These are phyloP conservation scores for Cataglyphis hispanica DNA, from an alignment of 1,140 invertebrate genomes.

Conservation along the genomic window DNA sequence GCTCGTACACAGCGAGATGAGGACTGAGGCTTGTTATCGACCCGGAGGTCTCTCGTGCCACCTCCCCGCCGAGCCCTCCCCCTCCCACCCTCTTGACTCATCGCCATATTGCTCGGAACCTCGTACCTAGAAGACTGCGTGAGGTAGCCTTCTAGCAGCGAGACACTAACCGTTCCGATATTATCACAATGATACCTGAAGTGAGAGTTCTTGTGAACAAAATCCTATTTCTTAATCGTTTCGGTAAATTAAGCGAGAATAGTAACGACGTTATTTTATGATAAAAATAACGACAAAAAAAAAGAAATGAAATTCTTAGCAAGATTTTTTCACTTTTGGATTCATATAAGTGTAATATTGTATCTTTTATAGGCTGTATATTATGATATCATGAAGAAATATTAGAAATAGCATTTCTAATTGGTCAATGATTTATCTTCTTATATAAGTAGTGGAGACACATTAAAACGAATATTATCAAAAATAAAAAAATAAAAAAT, in stretches of 20 bases:
- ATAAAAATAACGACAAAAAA: neutral
- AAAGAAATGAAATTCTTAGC: neutral
- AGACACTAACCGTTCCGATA: neutral
- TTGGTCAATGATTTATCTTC: neutral
- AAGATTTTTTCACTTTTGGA: neutral
- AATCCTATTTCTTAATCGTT: neutral
- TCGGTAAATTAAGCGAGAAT: neutral
- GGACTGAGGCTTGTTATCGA: slow-evolving; percentile 83
- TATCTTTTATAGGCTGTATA: neutral
- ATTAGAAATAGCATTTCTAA: neutral
- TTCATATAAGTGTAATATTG: neutral
- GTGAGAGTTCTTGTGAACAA: neutral
- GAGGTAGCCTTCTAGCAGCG: neutral
- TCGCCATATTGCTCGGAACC: slow-evolving; percentile 58
- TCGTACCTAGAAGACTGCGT: neutral
- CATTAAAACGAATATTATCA: neutral
- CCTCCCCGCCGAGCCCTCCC: slow-evolving; percentile 44
- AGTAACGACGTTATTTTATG: too few species aligned
- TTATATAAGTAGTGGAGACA: neutral
- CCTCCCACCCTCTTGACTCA: slow-evolving; percentile 18
- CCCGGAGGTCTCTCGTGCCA: slow-evolving; percentile 68
- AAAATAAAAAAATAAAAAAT: neutral
- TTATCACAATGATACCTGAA: neutral
- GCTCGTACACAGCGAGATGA: slow-evolving; percentile 76
- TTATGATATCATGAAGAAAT: neutral